Base-by-base conservation (phyloP, 2,113 vertebrate species). In the Sceloporus tristichus region DNA sequence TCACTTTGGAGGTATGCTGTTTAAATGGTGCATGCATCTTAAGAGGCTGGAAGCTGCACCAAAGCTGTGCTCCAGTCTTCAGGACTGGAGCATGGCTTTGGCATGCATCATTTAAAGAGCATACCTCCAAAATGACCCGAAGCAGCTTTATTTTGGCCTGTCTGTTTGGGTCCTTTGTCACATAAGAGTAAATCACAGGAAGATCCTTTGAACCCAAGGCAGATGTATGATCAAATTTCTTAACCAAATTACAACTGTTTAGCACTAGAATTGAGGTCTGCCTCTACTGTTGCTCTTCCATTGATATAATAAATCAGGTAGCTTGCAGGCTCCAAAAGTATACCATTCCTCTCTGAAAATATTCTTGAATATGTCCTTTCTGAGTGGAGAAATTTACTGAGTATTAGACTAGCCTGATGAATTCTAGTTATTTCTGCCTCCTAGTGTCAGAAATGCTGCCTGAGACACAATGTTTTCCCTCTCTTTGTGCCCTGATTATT, bases 401-500 rank as follows among this genome's bases (percentile, higher is more conserved):
- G 42, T 10, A 14, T 19, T 19, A 5, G 1, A 48, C 42, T 48
- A 48, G 6, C 42, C 42, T 48, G 42, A 48, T 19, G 19, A 18
- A 66, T 23, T 66, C 18, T 23, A 66, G 18, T 66, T 21, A 66
- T 66, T 66, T 19, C 65, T 19, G 19, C 23, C 23, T 66, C 48
- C 77, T 54, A 5, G 14, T 79, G 23, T 54, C 77, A 34, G 42
- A 27, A 62, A 62, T 62, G 7, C 19, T 42, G 18, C 38, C 76
- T 78, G 70, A 29, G 2, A 1, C 9, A 23, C 16, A 18, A 16
- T 9, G n/a, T 62, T 14, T 54, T 54, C 77, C 21, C 77, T 56
- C 54, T 79, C 29, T 79, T 53, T 78, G 48, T 79, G 53, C 27
- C 78, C 78, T 79, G 78, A 56, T 79, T 29, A 79, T 56, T 34